Conservation (phyloP, 2,888 invertebrate species). For the Rhynchonema sp. region DNA sequence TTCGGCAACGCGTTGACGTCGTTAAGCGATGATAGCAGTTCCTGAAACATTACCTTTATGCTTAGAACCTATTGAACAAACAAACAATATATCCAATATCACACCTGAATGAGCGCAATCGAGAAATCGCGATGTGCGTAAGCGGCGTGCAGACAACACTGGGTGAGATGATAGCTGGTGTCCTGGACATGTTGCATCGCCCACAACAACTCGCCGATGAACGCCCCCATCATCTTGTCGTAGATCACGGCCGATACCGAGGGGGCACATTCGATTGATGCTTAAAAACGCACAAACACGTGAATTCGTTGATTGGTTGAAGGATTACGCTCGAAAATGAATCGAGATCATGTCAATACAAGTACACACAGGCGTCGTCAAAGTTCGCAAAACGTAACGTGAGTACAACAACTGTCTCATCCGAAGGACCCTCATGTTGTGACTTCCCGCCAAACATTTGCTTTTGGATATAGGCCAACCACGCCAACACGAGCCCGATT, state of each 20-base stretch:
- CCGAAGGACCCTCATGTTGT: too few relatives aligned
- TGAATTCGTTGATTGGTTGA: not conserved
- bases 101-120: not conserved
- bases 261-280: not conserved
- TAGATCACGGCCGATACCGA: not conserved
- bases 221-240: not conserved
- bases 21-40: not conserved
- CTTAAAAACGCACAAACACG: not conserved
- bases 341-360: too few relatives aligned
- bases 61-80: too few relatives aligned
- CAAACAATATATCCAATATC: too few relatives aligned
- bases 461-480: too few relatives aligned
- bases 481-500: too few relatives aligned
- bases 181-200: not conserved
- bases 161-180: not conserved
- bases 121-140: not conserved
- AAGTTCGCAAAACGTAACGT: too few relatives aligned
- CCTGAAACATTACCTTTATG: too few relatives aligned
- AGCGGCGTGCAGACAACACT: not conserved
- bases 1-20: not conserved
- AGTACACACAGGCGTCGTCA: not conserved
- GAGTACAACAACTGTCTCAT: too few relatives aligned
- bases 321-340: too few relatives aligned
- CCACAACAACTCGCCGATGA: constrained; percentile 6
- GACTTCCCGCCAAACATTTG: too few relatives aligned